Base-by-base conservation (phyloP, 2,113 vertebrate species). In the Sigmodon hispidus region DNA sequence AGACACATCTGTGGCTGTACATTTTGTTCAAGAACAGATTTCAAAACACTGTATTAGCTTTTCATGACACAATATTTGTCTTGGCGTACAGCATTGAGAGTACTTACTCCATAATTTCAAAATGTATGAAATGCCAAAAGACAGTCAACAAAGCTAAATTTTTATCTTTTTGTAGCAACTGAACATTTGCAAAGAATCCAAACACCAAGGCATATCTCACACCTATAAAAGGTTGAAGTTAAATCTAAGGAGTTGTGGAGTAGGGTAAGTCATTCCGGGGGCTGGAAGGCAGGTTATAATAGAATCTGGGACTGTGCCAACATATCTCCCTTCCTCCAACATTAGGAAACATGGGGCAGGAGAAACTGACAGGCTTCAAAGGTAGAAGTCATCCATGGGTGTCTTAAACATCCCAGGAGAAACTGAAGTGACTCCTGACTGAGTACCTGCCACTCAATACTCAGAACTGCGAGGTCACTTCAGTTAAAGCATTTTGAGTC, bases 121-220 rank as follows among this genome's bases (percentile, higher is more conserved):
- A 45, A 31, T 29, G 15, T 63, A 77, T 69, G 61, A 40, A 90
- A 40, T 81, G 79, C 31, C 57, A 87, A 92, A 91, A 76, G 77
- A 94, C 83, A 91, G 77, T 75, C 43, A 87, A 75, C 40, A 26
- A 17, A 13, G 59, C 36, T 86, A 86, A 76, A 43, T 76, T 91
- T 70, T 12, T 48, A 77, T 91, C 84, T 45, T 90, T 91, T 50
- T 77, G 5, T 86, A 80, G 72, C 72, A 93, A 69, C 45, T 95
- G 86, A 90, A 90, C 85, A 89, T 83, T 59, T 87, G 36, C 77
- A 70, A 96, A 93, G 83, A 93, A 94, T 45, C 52, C 70, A 73
- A 73, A 22, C 85, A 76, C 75, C 17, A 21, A 63, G 70, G 87
- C 65, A 89, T 77, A 93, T 92, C 43, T 96, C 43, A 90, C 77